Evolutionary conservation across 2,888 invertebrate genomes (phyloP).

Genomic region (Asteroscopus sphinx): DNA sequence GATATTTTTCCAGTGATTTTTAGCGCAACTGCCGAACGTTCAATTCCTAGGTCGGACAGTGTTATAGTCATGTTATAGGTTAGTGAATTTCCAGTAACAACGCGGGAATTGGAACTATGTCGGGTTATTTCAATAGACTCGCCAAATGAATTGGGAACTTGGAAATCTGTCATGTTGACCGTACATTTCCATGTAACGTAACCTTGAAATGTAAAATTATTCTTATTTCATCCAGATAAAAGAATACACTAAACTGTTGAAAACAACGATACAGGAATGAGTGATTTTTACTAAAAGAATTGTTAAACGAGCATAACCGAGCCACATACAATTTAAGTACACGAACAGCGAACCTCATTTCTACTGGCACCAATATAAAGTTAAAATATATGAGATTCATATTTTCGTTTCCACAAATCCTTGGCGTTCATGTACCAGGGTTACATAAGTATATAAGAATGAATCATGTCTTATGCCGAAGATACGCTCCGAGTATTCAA

Average conservation of each 20-base stretch:
- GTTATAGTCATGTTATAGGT: too few relatives aligned
- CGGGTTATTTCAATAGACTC: too few relatives aligned
- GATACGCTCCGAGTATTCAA: constrained; percentile 17
- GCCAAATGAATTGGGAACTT: too few relatives aligned
- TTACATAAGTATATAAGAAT: constrained; percentile 49
- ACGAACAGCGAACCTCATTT: constrained; percentile 24
- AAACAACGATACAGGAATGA: constrained; percentile 16
- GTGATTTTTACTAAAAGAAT: constrained; percentile 9
- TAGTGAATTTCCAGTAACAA: too few relatives aligned
- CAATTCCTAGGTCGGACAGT: too few relatives aligned
- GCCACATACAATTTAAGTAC: constrained; percentile 9
- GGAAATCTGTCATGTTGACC: too few relatives aligned
- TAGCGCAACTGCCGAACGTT: too few relatives aligned
- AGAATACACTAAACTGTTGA: background rate
- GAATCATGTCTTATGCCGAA: constrained; percentile 35
- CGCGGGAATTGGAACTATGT: too few relatives aligned
- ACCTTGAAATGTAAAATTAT: background rate
- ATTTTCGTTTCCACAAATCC: constrained; percentile 38
- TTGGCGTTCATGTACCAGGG: constrained; percentile 25
- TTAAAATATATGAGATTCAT: constrained; percentile 42
- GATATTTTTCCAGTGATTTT: too few relatives aligned
- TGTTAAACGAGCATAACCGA: constrained; percentile 15
- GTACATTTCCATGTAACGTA: too few relatives aligned
- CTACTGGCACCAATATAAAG: constrained; percentile 24
- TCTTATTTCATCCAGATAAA: background rate